Evolutionary conservation across 2,113 vertebrate species (phyloP).

Genomic region (Sebastes fasciatus): DNA sequence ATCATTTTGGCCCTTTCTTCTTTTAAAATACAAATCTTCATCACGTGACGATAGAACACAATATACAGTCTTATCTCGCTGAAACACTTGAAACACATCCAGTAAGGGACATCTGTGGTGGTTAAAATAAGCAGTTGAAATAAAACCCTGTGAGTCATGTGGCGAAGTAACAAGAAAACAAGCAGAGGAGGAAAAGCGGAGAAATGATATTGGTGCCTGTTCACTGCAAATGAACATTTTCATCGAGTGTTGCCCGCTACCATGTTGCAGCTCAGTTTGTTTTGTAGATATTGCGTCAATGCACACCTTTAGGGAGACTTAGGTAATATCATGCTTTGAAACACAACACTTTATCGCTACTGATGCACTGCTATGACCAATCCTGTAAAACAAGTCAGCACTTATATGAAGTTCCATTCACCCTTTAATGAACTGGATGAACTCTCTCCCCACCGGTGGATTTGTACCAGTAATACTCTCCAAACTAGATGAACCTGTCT

Average conservation of each 20-base stretch:
- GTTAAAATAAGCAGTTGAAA: slow-evolving; percentile 35
- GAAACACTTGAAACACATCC: slow-evolving; percentile 15
- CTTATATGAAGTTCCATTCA: neutral
- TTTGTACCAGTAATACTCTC: neutral
- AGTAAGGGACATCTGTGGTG: slow-evolving; percentile 29
- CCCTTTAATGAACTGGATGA: neutral
- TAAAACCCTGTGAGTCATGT: slow-evolving; percentile 31
- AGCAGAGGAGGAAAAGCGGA: neutral
- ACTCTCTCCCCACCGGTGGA: neutral
- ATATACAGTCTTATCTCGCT: neutral
- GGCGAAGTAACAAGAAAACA: slow-evolving; percentile 32
- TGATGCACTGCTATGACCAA: neutral
- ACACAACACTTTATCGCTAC: neutral
- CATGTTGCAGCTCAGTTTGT: neutral
- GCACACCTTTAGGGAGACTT: neutral
- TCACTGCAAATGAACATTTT: slow-evolving; percentile 9
- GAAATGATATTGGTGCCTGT: neutral
- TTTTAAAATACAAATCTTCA: neutral
- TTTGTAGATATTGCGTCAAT: neutral
- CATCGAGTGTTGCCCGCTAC: neutral
- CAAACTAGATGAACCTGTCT: neutral
- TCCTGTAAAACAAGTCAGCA: neutral
- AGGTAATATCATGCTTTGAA: neutral
- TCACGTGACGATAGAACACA: neutral
- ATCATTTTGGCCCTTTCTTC: neutral